These are phyloP conservation scores for Thera obeliscata DNA, from an alignment of 2,888 invertebrate genomes.

Conservation along the genomic window DNA sequence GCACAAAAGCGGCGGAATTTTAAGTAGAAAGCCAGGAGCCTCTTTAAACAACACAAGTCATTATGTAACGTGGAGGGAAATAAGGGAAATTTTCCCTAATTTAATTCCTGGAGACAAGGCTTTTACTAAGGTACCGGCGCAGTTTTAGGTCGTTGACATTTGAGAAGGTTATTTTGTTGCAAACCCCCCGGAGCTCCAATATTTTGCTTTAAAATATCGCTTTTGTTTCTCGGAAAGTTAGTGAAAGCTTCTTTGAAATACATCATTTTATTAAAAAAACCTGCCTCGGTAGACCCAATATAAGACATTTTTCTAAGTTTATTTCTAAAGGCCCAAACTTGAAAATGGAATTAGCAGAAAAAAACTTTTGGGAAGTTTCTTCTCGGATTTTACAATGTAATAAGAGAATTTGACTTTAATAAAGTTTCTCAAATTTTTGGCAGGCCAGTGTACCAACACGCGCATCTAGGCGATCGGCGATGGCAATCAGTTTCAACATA, in stretches of 20 bases:
- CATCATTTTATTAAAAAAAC: not conserved
- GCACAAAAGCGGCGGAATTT: constrained; percentile 27
- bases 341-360: not conserved
- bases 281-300: not conserved
- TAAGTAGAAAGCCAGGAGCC: constrained; percentile 39
- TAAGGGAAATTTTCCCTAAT: constrained; percentile 59
- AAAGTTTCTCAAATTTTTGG: too few species aligned
- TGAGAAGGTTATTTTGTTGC: constrained; percentile 59
- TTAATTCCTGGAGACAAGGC: constrained; percentile 60
- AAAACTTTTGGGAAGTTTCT: not conserved
- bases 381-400: not conserved
- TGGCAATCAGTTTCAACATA: too few species aligned
- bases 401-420: too few species aligned
- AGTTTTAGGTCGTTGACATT: constrained; percentile 55
- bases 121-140: constrained; percentile 48
- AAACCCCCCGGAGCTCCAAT: constrained; percentile 28
- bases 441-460: too few species aligned
- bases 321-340: not conserved
- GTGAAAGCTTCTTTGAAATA: not conserved
- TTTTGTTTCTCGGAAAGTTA: constrained; percentile 9
- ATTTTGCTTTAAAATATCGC: constrained; percentile 27
- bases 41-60: constrained; percentile 55
- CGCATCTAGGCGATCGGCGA: too few species aligned
- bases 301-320: not conserved
- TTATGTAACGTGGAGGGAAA: constrained; percentile 49